Evolutionary conservation across 2,888 invertebrate species (phyloP).

Genomic region (Endotricha flammealis): DNA sequence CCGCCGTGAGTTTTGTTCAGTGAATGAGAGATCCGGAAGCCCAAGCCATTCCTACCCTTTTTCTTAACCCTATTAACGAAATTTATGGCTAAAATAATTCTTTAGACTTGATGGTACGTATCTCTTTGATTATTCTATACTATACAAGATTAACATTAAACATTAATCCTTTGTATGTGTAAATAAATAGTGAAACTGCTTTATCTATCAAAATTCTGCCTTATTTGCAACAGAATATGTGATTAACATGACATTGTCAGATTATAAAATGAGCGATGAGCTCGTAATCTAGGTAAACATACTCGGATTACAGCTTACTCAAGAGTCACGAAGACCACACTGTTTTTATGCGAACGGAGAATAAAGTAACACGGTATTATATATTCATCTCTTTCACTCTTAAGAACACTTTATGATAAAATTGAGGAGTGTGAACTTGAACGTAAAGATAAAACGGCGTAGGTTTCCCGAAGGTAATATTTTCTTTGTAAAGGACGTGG

Average conservation of each 20-base stretch:
- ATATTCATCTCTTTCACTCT: slow-evolving; percentile 24
- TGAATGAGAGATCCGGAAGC: no score
- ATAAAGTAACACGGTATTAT: slow-evolving; percentile 19
- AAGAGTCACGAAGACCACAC: slow-evolving; percentile 13
- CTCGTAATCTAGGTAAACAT: slow-evolving; percentile 28
- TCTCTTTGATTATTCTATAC: no score
- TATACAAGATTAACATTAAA: no score
- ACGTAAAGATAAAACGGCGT: slow-evolving; percentile 26
- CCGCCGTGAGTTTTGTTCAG: no score
- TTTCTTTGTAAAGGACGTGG: slow-evolving; percentile 38
- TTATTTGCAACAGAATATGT: slow-evolving; percentile 19
- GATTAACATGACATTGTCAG: slow-evolving; percentile 28
- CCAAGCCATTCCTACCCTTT: no score
- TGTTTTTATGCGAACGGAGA: slow-evolving; percentile 14
- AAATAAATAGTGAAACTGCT: no score
- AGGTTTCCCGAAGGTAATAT: slow-evolving; percentile 28
- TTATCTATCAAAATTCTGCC: neutral
- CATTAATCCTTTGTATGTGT: no score
- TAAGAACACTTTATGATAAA: slow-evolving; percentile 16
- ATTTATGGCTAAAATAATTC: no score
- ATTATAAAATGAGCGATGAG: slow-evolving; percentile 36
- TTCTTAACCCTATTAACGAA: no score
- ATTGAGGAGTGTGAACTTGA: slow-evolving; percentile 26
- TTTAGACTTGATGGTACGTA: no score
- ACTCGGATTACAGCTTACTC: slow-evolving; percentile 18